A percentile compares a stretch with the other conserved stretches of the same genome.
Evolutionary conservation across 1,140 invertebrate species (phyloP).

Genomic region (Brachionus plicatilis): DNA sequence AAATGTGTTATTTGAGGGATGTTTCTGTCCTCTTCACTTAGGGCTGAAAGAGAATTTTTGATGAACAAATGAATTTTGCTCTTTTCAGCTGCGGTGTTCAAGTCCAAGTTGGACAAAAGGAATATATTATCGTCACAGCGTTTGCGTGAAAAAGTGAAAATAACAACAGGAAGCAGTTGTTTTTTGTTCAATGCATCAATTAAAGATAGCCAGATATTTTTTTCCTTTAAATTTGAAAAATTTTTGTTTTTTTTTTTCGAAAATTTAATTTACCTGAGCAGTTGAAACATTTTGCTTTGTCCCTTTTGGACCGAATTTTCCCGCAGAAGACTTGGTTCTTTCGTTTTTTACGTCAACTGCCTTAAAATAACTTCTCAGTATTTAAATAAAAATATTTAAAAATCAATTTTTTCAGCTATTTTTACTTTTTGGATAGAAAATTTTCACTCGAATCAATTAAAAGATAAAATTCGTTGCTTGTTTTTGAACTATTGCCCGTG

Average conservation of each 20-base stretch:
- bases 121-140: slow-evolving; percentile 74
- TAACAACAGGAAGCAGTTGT: slow-evolving; percentile 80
- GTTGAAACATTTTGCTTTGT: slow-evolving; percentile 47
- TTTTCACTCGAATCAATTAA: slow-evolving; percentile 66
- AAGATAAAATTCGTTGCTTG: slow-evolving; percentile 71
- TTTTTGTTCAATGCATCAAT: slow-evolving; percentile 71
- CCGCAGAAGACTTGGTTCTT: slow-evolving; percentile 60
- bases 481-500: slow-evolving; percentile 74
- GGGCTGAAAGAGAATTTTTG: slow-evolving; percentile 68
- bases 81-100: slow-evolving; percentile 78
- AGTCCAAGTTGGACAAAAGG: slow-evolving; percentile 66
- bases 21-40: slow-evolving; percentile 77
- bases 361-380: slow-evolving; percentile 58
- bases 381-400: not conserved
- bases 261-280: slow-evolving; percentile 45
- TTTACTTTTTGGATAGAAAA: slow-evolving; percentile 44
- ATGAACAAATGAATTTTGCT: slow-evolving; percentile 75
- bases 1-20: slow-evolving; percentile 78
- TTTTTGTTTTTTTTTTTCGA: not conserved
- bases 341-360: slow-evolving; percentile 67
- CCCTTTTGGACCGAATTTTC: slow-evolving; percentile 61
- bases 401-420: not conserved
- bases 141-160: slow-evolving; percentile 86
- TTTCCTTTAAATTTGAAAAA: slow-evolving; percentile 61
- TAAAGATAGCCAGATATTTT: slow-evolving; percentile 68